A percentile compares a stretch with the other conserved stretches of the same genome.
Conservation (phyloP, 1,140 invertebrate genomes). For the Lamellibrachia luymesi region DNA sequence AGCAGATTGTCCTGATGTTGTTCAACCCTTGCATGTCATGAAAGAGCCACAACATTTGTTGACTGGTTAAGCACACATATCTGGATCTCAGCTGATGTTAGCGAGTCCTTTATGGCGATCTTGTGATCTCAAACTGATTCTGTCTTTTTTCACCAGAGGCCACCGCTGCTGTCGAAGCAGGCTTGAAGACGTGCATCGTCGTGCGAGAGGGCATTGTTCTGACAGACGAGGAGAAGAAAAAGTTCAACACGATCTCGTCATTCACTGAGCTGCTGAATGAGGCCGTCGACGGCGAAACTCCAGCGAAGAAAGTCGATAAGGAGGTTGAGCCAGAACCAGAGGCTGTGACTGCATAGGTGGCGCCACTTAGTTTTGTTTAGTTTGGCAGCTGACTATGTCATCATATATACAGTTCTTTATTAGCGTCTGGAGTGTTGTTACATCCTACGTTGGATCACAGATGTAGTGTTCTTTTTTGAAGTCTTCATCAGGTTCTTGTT, state of each 20-base stretch:
- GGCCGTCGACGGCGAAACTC: neutral
- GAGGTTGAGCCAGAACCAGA: conserved; percentile 14
- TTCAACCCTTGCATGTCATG: too few species aligned
- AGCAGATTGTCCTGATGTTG: too few species aligned
- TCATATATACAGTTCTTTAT: conserved; percentile 9
- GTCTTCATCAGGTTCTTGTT: neutral
- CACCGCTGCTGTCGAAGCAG: conserved; percentile 73
- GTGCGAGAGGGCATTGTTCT: conserved; percentile 76
- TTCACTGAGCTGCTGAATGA: conserved; percentile 57
- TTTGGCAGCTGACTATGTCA: conserved; percentile 14
- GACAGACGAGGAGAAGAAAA: conserved; percentile 62
- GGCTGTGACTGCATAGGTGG: conserved; percentile 2
- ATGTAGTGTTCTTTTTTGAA: neutral
- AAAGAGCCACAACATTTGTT: too few species aligned
- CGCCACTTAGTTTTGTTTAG: neutral
- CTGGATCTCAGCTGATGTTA: too few species aligned
- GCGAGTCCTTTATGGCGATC: too few species aligned
- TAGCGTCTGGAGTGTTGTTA: neutral
- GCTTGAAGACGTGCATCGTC: conserved; percentile 69
- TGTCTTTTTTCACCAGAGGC: conserved; percentile 65
- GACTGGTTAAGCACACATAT: too few species aligned
- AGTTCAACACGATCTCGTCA: conserved; percentile 64
- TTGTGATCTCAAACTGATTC: neutral
- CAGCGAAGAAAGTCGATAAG: neutral
- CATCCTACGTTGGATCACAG: neutral